phyloP scores from a whole-genome alignment of 2,888 invertebrate species.

The Podabrus alpinus region DNA sequence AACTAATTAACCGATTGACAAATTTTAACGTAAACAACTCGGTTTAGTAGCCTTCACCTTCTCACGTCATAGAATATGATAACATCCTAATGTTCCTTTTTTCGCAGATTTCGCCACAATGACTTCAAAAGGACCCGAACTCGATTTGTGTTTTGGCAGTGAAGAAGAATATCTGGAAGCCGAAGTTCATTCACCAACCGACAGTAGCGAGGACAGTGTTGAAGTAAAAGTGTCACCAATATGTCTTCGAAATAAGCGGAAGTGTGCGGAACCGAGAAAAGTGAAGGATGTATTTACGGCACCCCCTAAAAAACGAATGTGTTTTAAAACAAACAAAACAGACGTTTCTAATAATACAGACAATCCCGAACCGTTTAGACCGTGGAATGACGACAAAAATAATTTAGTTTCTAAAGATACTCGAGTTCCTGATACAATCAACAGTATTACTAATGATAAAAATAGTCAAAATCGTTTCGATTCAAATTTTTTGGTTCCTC shows the following conservation, averaged over 20 bases:
- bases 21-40: too few relatives aligned
- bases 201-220: constrained; percentile 68
- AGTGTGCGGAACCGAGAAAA: constrained; percentile 69
- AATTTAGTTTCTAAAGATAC: constrained; percentile 5
- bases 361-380: constrained; percentile 60
- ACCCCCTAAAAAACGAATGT: constrained; percentile 74
- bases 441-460: neutral
- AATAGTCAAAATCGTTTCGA: constrained; percentile 2
- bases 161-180: constrained; percentile 63
- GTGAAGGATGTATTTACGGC: constrained; percentile 58
- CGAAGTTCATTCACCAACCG: constrained; percentile 64
- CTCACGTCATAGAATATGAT: too few relatives aligned
- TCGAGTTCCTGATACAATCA: constrained; percentile 10
- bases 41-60: too few relatives aligned
- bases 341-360: constrained; percentile 22
- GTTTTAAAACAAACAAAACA: constrained; percentile 56
- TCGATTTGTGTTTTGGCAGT: constrained; percentile 75
- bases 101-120: constrained; percentile 60
- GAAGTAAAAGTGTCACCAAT: constrained; percentile 67
- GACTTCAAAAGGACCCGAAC: constrained; percentile 65
- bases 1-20: neutral
- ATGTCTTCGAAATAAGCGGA: constrained; percentile 67
- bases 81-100: neutral
- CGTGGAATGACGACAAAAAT: constrained; percentile 62
- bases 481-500: constrained; percentile 18